Base-by-base conservation (phyloP, 2,113 vertebrate genomes). In the Vanacampus margaritifer region DNA sequence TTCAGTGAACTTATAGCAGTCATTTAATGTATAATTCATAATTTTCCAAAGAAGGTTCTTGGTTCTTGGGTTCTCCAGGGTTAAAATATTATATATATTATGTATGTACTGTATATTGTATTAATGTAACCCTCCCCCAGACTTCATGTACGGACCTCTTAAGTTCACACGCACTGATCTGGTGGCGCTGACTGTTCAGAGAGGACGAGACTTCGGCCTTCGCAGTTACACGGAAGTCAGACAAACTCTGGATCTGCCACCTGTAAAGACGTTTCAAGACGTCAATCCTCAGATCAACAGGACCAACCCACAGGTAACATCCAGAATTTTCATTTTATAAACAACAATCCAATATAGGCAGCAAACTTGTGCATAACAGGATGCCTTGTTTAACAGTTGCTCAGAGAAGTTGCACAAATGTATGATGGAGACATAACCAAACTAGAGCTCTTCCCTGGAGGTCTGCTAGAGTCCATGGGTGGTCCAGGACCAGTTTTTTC, bases 81-180 rank as follows among this genome's bases (percentile, higher is more conserved):
- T n/a, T n/a, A n/a, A n/a, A n/a, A n/a, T n/a, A n/a, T n/a, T n/a
- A n/a, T n/a, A n/a, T n/a, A n/a, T n/a, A n/a, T n/a, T n/a, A n/a
- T n/a, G n/a, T n/a, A n/a, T n/a, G n/a, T n/a, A n/a, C n/a, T n/a
- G n/a, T n/a, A n/a, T n/a, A n/a, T n/a, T n/a, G n/a, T n/a, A n/a
- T n/a, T n/a, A n/a, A 48, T 6, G 28, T 32, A 32, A 32, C 28
- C 28, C 67, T 35, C 54, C 57, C 28, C 36, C 74, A 99, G 97
- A 99, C 88, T 98, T 91, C 84, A 98, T 97, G 95, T 98, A 97
- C 0, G 96, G 97, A 11, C 92, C 94, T 0, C 64, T 94, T 56
- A 92, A 83, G 58, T 97, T 92, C 80, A 93, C 94, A 5, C 94
- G 95, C 26, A 89, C 93, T 0, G 97, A 99, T 85, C 90, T 92